Conservation (phyloP, 2,888 invertebrate genomes). For the Hyposoter didymator region DNA sequence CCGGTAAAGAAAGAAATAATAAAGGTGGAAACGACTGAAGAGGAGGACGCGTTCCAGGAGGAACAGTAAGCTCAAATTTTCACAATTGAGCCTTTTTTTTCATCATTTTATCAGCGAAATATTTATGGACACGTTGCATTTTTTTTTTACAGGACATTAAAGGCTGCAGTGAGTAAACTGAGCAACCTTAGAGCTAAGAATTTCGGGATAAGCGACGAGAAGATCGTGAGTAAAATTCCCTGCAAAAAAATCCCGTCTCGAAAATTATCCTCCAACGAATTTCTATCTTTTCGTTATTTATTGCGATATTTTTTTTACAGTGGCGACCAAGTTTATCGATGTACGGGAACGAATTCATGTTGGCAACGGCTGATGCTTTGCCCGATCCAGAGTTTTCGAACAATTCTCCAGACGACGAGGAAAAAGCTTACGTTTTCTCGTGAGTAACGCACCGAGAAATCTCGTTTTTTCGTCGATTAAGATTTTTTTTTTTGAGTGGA, state of each 20-base stretch:
- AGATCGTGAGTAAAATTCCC: slow-evolving; percentile 62
- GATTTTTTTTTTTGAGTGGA: neutral
- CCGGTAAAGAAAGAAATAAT: slow-evolving; percentile 1
- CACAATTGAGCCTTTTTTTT: neutral
- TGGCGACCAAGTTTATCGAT: slow-evolving; percentile 68
- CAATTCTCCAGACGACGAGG: slow-evolving; percentile 34
- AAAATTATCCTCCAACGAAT: neutral
- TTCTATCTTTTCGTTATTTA: neutral
- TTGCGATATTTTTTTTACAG: slow-evolving; percentile 42
- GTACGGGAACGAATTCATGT: slow-evolving; percentile 68
- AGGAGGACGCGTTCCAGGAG: slow-evolving; percentile 47
- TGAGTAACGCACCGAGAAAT: slow-evolving; percentile 55
- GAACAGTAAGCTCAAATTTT: slow-evolving; percentile 43
- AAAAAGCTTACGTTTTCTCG: slow-evolving; percentile 70
- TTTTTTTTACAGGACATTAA: slow-evolving; percentile 45
- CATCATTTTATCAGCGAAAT: neutral
- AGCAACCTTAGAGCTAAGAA: slow-evolving; percentile 60
- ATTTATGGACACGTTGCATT: slow-evolving; percentile 1
- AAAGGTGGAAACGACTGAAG: slow-evolving; percentile 40
- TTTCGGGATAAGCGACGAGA: slow-evolving; percentile 65
- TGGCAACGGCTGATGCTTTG: slow-evolving; percentile 50
- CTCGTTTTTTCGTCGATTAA: neutral
- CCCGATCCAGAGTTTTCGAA: slow-evolving; percentile 64
- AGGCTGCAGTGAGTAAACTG: slow-evolving; percentile 53
- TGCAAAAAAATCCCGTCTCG: neutral